Conservation (phyloP, 2,888 invertebrate genomes). For the Hyles lineata region DNA sequence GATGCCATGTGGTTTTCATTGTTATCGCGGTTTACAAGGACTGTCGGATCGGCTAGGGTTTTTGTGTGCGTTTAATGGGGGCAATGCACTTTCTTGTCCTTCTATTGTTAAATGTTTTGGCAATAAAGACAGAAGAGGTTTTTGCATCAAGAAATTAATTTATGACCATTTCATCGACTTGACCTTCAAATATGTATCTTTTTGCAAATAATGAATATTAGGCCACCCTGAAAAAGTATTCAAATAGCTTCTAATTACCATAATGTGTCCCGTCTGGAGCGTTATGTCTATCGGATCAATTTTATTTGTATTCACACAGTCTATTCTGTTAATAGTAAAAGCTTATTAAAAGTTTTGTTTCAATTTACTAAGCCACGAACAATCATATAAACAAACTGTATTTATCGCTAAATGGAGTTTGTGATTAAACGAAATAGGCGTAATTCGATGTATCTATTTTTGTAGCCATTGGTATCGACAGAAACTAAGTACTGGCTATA, state of each 20-base stretch:
- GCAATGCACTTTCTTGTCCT: background rate
- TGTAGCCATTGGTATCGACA: no score
- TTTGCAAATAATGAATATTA: background rate
- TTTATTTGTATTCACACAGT: background rate
- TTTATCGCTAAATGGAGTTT: no score
- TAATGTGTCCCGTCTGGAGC: background rate
- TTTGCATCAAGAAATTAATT: background rate
- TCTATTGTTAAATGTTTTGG: no score
- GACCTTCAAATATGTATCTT: background rate
- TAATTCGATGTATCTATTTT: no score
- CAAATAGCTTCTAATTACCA: background rate
- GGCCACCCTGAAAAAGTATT: background rate
- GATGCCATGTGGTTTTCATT: conserved; percentile 13
- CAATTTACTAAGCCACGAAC: background rate
- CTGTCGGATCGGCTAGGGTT: background rate
- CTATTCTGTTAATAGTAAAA: background rate
- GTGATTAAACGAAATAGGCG: no score
- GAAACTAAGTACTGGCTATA: no score
- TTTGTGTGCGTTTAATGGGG: background rate
- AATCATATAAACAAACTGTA: no score
- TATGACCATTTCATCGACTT: background rate
- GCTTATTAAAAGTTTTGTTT: background rate
- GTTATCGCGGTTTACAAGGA: background rate
- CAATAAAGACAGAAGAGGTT: background rate
- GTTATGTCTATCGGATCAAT: background rate